Conservation (phyloP, 2,888 invertebrate species). For the Nemotelus nigrinus region DNA sequence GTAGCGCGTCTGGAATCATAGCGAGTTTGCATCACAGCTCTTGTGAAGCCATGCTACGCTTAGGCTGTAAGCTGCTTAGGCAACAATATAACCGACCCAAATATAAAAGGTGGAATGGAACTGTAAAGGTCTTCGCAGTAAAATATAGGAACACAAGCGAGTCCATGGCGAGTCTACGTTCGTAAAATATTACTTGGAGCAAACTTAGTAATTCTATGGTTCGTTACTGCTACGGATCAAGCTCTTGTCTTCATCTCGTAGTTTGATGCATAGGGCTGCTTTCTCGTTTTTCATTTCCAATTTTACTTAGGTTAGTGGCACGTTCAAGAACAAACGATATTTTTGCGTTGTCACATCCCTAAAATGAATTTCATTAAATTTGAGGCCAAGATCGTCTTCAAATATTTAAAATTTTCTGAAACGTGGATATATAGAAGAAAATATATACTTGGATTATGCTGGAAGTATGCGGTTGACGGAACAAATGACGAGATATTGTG, state of each 20-base stretch:
- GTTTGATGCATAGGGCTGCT: neutral
- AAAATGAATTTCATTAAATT: slow-evolving; percentile 45
- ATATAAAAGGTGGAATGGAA: too few relatives aligned
- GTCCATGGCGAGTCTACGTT: neutral
- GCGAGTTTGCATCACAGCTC: neutral
- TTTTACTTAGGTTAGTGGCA: too few relatives aligned
- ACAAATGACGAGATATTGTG: too few relatives aligned
- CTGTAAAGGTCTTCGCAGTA: too few relatives aligned
- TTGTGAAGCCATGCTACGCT: neutral
- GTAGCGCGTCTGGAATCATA: neutral
- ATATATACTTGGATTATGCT: too few relatives aligned
- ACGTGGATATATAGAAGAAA: too few relatives aligned
- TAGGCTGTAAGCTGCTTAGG: too few relatives aligned
- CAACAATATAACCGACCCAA: too few relatives aligned
- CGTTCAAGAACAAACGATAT: too few relatives aligned
- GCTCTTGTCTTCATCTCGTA: slow-evolving; percentile 4
- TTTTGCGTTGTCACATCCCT: neutral
- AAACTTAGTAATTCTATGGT: slow-evolving; percentile 43
- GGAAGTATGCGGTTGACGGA: too few relatives aligned
- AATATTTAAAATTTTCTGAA: slow-evolving; percentile 13
- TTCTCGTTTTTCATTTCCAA: neutral
- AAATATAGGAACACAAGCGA: too few relatives aligned
- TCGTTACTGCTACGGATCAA: slow-evolving; percentile 37
- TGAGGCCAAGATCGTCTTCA: slow-evolving; percentile 38
- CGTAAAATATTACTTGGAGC: slow-evolving; percentile 37